A percentile compares a stretch with the other conserved stretches of the same genome.
These are phyloP conservation scores for Palythoa caribaeorum DNA, from an alignment of 92 coral and sea anemone genomes.

Conservation along the genomic window DNA sequence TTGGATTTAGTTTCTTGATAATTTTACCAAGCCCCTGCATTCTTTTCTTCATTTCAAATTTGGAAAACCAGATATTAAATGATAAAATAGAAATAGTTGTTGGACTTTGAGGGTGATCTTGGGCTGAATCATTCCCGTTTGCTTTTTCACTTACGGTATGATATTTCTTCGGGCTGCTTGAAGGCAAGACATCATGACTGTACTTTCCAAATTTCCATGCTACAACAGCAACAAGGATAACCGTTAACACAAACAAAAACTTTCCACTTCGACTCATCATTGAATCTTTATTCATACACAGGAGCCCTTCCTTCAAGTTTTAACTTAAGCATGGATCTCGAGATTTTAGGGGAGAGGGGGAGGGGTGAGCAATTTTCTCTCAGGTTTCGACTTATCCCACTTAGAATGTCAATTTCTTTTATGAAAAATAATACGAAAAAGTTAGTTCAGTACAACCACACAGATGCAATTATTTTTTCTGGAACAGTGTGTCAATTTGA, in stretches of 20 bases:
- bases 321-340: too few species aligned
- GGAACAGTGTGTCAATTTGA: too few species aligned
- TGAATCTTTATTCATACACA: too few species aligned
- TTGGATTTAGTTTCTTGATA: constrained; percentile 52
- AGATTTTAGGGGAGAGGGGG: too few species aligned
- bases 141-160: not conserved
- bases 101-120: not conserved
- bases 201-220: not conserved
- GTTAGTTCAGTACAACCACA: too few species aligned
- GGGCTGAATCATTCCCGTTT: not conserved
- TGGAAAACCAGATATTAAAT: constrained; percentile 68
- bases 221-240: not conserved
- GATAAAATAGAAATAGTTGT: constrained; percentile 46
- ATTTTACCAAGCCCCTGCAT: constrained; percentile 67
- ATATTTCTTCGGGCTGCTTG: not conserved
- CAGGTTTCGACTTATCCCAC: too few species aligned
- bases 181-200: not conserved
- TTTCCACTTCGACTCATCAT: not conserved
- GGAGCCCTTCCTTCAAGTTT: too few species aligned
- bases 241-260: not conserved
- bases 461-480: too few species aligned
- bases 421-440: too few species aligned
- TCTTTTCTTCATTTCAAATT: constrained; percentile 54
- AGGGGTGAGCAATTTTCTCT: too few species aligned
- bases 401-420: too few species aligned